A percentile compares a stretch with the other conserved stretches of the same genome.
These are phyloP conservation scores for Atlantisia rogersi DNA, from an alignment of 2,113 vertebrate species.

Conservation along the genomic window DNA sequence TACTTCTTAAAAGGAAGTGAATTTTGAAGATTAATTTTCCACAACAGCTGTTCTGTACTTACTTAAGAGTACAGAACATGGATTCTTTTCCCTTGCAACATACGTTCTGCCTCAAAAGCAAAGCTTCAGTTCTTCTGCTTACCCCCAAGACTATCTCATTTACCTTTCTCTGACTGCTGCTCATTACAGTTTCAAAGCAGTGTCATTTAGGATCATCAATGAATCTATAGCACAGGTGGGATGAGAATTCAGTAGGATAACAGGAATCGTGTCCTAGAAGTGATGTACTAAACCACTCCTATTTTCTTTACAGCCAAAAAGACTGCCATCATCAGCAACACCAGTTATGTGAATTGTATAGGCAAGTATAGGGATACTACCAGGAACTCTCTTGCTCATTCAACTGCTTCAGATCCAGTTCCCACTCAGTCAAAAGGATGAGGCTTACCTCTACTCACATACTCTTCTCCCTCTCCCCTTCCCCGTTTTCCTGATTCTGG, in stretches of 20 bases:
- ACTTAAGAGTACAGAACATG: neutral
- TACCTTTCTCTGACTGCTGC: neutral
- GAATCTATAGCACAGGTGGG: neutral
- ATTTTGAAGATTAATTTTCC: neutral
- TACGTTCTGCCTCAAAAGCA: neutral
- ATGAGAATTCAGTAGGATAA: neutral
- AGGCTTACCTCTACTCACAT: neutral
- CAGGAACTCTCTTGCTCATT: neutral
- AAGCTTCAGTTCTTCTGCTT: neutral
- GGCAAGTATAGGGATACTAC: neutral
- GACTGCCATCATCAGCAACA: neutral
- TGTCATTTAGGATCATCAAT: neutral
- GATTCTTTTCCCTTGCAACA: neutral
- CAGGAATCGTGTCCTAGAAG: rapidly evolving
- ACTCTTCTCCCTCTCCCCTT: neutral
- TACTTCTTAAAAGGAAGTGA: neutral
- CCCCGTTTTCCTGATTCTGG: neutral
- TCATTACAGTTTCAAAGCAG: neutral
- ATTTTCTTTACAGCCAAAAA: neutral
- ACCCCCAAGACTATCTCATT: neutral
- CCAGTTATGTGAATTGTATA: rapidly evolving
- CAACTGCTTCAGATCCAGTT: neutral
- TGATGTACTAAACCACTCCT: neutral
- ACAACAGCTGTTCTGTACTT: neutral
- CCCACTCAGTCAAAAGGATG: neutral